Evolutionary conservation across 1,140 invertebrate genomes (phyloP).

Genomic region (Eufriesea mexicana): DNA sequence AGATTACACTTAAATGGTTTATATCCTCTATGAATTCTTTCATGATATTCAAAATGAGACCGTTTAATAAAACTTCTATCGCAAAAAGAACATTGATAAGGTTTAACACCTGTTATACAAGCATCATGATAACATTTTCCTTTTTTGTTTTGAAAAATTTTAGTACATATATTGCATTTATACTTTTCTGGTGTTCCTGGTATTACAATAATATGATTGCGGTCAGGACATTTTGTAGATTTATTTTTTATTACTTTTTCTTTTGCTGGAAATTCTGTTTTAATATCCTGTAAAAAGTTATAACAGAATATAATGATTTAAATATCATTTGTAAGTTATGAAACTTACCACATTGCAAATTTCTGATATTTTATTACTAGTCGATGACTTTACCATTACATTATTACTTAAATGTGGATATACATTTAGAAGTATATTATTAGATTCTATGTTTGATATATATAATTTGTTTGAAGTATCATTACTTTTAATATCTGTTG

Average conservation of each 20-base stretch:
- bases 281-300: constrained; percentile 17
- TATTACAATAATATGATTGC: constrained; percentile 74
- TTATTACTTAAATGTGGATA: constrained; percentile 8
- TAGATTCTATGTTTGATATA: constrained; percentile 29
- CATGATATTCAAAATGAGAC: constrained; percentile 80
- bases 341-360: constrained; percentile 23
- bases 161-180: constrained; percentile 75
- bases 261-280: constrained; percentile 15
- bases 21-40: constrained; percentile 89
- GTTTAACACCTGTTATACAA: constrained; percentile 75
- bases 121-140: constrained; percentile 76
- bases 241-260: constrained; percentile 20
- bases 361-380: constrained; percentile 11
- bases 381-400: not conserved
- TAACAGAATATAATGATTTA: not conserved
- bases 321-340: not conserved
- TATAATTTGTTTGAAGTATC: constrained; percentile 18
- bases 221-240: constrained; percentile 60
- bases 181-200: constrained; percentile 72
- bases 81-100: constrained; percentile 76
- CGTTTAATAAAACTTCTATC: constrained; percentile 76
- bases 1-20: constrained; percentile 90
- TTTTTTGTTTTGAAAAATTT: constrained; percentile 76
- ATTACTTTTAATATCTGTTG: not conserved
- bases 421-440: constrained; percentile 5